Percentiles rank a stretch among this genome's conserved stretches.
Evolutionary conservation across 2,113 vertebrate species (phyloP).

Genomic region (Caranx ignobilis): DNA sequence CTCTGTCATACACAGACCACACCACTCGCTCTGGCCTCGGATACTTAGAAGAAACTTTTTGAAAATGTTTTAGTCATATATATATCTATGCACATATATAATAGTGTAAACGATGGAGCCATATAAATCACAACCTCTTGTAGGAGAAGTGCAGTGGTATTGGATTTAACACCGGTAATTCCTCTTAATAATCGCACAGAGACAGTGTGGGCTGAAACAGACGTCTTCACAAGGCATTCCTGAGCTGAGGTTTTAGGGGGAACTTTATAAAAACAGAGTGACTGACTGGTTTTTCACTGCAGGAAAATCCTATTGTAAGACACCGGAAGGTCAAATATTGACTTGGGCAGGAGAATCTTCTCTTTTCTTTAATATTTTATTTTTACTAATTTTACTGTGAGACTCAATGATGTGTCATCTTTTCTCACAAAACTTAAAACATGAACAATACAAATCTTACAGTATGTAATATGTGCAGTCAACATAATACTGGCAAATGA

Average conservation of each 20-base stretch:
- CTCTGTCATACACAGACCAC: neutral
- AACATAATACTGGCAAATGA: neutral
- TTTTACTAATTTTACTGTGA: neutral
- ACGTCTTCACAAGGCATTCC: conserved; percentile 39
- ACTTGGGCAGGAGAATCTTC: neutral
- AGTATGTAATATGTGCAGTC: neutral
- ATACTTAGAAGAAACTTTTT: conserved; percentile 6
- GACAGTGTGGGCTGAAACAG: conserved; percentile 6
- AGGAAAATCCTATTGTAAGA: conserved; percentile 22
- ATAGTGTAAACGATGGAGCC: neutral
- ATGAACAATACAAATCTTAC: neutral
- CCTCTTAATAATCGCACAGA: conserved; percentile 29
- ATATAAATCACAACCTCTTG: conserved; percentile 11
- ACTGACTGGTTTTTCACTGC: conserved; percentile 25
- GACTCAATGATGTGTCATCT: neutral
- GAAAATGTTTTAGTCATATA: conserved; percentile 5
- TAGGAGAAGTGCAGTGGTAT: conserved; percentile 13
- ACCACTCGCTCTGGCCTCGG: neutral
- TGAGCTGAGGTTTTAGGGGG: conserved; percentile 23
- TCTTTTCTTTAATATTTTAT: neutral
- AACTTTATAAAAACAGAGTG: conserved; percentile 18
- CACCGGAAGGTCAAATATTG: conserved; percentile 21
- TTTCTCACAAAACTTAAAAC: neutral
- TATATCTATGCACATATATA: no score
- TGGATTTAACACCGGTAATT: conserved; percentile 46